phyloP scores from a whole-genome alignment of 2,888 invertebrate species.

The Steinernema hermaphroditum region DNA sequence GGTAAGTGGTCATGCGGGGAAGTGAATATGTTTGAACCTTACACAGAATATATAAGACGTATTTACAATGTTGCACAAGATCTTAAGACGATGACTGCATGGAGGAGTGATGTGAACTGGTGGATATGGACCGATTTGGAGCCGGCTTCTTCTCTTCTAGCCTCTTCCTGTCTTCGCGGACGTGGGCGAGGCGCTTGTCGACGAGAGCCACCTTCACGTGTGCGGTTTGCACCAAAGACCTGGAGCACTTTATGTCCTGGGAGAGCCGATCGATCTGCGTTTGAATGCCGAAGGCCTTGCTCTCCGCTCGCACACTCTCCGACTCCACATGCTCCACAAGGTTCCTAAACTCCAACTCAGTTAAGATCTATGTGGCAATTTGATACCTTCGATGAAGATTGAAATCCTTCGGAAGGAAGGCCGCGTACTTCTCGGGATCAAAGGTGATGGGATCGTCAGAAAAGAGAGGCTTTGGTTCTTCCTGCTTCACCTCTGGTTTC shows the following conservation, averaged over 20 bases:
- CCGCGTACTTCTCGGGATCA: neutral
- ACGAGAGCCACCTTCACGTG: neutral
- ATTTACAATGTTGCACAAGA: neutral
- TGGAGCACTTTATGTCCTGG: neutral
- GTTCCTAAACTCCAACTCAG: neutral
- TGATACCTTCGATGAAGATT: neutral
- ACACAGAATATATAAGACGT: too few relatives aligned
- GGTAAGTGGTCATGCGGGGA: too few relatives aligned
- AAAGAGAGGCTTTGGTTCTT: neutral
- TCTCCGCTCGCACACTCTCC: neutral
- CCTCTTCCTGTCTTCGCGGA: neutral
- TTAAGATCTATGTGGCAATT: too few relatives aligned
- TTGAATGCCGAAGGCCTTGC: neutral
- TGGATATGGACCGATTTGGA: neutral
- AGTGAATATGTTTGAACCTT: too few relatives aligned
- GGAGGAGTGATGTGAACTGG: neutral
- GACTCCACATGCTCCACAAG: neutral
- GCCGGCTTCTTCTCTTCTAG: neutral
- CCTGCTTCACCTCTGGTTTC: neutral
- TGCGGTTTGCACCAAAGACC: neutral
- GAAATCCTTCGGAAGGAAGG: neutral
- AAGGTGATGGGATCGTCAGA: neutral
- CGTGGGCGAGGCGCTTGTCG: neutral
- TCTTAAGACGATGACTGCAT: neutral
- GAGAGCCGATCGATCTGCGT: conserved; percentile 5